Evolutionary conservation across 2,797 vertebrate species (phyloP).

Genomic region (Diplodus puntazzo): DNA sequence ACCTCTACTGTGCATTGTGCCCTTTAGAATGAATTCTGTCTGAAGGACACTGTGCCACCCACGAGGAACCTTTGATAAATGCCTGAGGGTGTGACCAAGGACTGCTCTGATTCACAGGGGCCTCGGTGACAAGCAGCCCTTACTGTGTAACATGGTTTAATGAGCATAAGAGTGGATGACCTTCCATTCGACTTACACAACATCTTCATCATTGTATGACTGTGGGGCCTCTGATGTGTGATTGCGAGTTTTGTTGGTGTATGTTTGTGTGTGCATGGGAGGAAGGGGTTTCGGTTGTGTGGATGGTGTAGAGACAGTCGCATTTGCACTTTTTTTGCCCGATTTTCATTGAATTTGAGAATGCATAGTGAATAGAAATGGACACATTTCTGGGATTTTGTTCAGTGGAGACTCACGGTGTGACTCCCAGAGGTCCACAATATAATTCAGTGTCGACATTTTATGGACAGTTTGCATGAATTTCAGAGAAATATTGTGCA

Average conservation of each 20-base stretch:
- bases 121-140: slow-evolving; percentile 66
- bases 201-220: slow-evolving; percentile 64
- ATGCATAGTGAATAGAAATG: slow-evolving; percentile 13
- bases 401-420: background rate
- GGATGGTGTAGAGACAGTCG: background rate
- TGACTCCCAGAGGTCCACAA: slow-evolving; percentile 16
- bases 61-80: slow-evolving; percentile 68
- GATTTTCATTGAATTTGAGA: slow-evolving; percentile 14
- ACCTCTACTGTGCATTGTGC: slow-evolving; percentile 38
- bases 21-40: slow-evolving; percentile 45
- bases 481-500: slow-evolving; percentile 25
- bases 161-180: slow-evolving; percentile 57
- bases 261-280: background rate
- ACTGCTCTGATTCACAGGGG: slow-evolving; percentile 62
- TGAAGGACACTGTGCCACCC: slow-evolving; percentile 61
- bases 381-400: background rate
- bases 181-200: slow-evolving; percentile 62
- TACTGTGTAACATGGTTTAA: slow-evolving; percentile 67
- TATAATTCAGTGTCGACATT: slow-evolving; percentile 4
- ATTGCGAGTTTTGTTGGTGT: background rate
- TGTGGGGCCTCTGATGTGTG: slow-evolving; percentile 10
- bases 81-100: slow-evolving; percentile 52
- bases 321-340: slow-evolving; percentile 37
- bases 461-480: slow-evolving; percentile 23
- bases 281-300: background rate